phyloP scores from a whole-genome alignment of 2,888 invertebrate genomes.

The Cyaniris semiargus region DNA sequence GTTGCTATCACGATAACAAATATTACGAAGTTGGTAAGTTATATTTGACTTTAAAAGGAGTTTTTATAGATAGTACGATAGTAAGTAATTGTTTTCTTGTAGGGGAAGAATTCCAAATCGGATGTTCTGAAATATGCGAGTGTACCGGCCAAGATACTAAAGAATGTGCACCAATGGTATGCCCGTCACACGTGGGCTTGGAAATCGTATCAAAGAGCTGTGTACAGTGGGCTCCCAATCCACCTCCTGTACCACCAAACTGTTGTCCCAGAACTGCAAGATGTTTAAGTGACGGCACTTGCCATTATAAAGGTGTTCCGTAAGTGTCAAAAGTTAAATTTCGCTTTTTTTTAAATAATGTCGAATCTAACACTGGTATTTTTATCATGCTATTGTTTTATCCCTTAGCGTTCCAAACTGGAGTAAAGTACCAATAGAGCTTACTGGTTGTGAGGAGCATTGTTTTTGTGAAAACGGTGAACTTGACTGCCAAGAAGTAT shows the following conservation, averaged over 20 bases:
- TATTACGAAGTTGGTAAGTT: conserved; percentile 66
- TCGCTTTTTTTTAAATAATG: neutral
- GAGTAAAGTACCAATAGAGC: conserved; percentile 88
- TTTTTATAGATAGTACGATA: neutral
- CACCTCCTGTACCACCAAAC: conserved; percentile 86
- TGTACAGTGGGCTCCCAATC: conserved; percentile 91
- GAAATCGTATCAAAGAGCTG: conserved; percentile 92
- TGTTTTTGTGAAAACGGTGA: conserved; percentile 94
- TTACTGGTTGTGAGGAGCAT: conserved; percentile 91
- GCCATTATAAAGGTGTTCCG: conserved; percentile 84
- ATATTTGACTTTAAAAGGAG: conserved; percentile 2
- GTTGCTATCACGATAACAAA: conserved; percentile 63
- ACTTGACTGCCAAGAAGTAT: conserved; percentile 90
- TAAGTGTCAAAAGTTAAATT: conserved; percentile 49
- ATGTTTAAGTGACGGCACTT: conserved; percentile 91
- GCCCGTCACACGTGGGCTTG: conserved; percentile 91
- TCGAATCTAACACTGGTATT: too few relatives aligned
- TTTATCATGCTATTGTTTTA: neutral
- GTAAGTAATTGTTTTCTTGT: conserved; percentile 41
- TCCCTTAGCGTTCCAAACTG: conserved; percentile 84
- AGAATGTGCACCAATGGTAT: conserved; percentile 89
- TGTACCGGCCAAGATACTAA: conserved; percentile 83
- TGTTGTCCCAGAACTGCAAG: conserved; percentile 90
- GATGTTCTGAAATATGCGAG: conserved; percentile 88
- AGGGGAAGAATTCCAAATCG: conserved; percentile 90